Evolutionary conservation across 2,113 vertebrate species (phyloP).

Genomic region (Lampris megalopsis): DNA sequence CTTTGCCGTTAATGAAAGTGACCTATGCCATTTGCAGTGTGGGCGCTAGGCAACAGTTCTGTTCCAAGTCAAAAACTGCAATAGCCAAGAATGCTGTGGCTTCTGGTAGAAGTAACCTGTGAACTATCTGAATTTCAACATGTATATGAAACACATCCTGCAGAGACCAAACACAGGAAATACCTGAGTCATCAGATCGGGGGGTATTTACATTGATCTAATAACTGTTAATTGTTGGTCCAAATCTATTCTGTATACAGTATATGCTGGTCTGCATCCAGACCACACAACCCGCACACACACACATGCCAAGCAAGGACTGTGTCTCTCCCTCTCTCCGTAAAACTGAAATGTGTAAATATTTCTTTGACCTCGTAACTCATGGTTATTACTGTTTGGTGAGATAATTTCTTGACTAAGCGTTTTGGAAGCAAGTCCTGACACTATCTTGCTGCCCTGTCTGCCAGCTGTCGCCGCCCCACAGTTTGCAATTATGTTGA

Average conservation of each 20-base stretch:
- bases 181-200: slow-evolving; percentile 33
- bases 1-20: slow-evolving; percentile 29
- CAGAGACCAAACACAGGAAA: slow-evolving; percentile 29
- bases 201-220: slow-evolving; percentile 67
- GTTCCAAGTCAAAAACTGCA: slow-evolving; percentile 23
- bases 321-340: slow-evolving; percentile 58
- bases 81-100: slow-evolving; percentile 47
- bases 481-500: slow-evolving; percentile 73
- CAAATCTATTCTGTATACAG: slow-evolving; percentile 37
- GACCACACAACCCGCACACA: slow-evolving; percentile 70
- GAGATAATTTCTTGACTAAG: slow-evolving; percentile 74
- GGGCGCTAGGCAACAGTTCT: slow-evolving; percentile 37
- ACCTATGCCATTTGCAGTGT: slow-evolving; percentile 30
- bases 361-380: slow-evolving; percentile 70
- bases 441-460: slow-evolving; percentile 62
- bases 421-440: slow-evolving; percentile 70
- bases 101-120: slow-evolving; percentile 42
- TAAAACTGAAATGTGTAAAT: slow-evolving; percentile 73
- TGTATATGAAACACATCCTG: slow-evolving; percentile 37
- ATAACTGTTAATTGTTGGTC: slow-evolving; percentile 67
- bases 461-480: slow-evolving; percentile 69
- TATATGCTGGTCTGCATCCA: slow-evolving; percentile 67
- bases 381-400: slow-evolving; percentile 76
- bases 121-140: slow-evolving; percentile 24
- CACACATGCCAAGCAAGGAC: slow-evolving; percentile 44